Evolutionary conservation across 2,888 invertebrate species (phyloP).

Genomic region (Rapana venosa): DNA sequence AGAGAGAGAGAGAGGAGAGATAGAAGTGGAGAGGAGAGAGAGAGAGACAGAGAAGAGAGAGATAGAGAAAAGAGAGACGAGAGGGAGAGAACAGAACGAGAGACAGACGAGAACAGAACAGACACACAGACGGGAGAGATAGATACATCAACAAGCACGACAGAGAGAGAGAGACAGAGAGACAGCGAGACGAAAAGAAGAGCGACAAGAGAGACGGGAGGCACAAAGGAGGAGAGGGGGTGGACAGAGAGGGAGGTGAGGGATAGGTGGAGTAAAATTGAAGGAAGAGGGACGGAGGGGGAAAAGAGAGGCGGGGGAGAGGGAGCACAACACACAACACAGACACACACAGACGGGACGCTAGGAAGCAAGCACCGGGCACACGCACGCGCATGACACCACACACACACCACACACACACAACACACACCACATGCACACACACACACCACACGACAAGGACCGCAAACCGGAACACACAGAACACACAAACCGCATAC

Average conservation of each 20-base stretch:
- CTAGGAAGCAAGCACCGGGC: too few species aligned
- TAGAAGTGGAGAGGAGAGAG: neutral
- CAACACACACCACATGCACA: too few species aligned
- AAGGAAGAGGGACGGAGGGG: constrained; percentile 20
- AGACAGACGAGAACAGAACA: neutral
- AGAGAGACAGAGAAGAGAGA: neutral
- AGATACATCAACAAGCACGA: neutral
- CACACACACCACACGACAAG: too few species aligned
- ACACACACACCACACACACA: too few species aligned
- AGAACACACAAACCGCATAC: too few species aligned
- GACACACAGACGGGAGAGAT: neutral
- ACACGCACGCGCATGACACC: too few species aligned
- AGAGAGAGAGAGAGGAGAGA: neutral
- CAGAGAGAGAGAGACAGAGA: neutral
- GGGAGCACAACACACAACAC: too few species aligned
- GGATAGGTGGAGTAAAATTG: constrained; percentile 18
- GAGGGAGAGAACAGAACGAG: constrained; percentile 1
- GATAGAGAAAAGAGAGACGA: neutral
- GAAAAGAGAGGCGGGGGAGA: constrained; percentile 16
- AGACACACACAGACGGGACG: too few species aligned
- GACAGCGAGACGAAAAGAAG: neutral
- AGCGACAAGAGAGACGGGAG: neutral
- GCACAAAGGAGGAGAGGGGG: neutral
- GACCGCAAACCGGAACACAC: too few species aligned
- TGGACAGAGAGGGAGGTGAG: constrained; percentile 9